phyloP scores from a whole-genome alignment of 2,113 vertebrate species.

The Etia nguti region DNA sequence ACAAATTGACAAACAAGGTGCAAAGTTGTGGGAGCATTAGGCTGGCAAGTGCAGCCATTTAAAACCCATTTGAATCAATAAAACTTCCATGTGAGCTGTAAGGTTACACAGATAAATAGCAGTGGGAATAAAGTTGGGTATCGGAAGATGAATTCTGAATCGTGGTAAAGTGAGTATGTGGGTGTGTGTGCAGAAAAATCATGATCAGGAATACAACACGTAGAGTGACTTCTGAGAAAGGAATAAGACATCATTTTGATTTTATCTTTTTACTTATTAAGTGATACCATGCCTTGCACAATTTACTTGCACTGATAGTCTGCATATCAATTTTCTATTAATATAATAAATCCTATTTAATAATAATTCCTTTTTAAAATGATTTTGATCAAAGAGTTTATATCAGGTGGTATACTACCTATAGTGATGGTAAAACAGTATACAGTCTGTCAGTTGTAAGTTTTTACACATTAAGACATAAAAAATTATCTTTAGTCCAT shows the following conservation, averaged over 20 bases:
- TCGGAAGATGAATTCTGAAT: background rate
- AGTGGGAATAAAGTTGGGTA: background rate
- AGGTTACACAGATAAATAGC: background rate
- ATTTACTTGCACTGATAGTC: background rate
- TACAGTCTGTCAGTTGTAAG: background rate
- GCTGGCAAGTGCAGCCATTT: conserved; percentile 25
- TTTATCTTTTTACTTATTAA: background rate
- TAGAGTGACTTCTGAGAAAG: background rate
- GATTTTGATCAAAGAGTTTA: background rate
- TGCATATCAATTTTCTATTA: background rate
- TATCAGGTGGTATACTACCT: background rate
- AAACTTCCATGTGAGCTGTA: background rate
- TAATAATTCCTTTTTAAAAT: background rate
- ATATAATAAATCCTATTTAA: background rate
- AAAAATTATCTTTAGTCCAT: background rate
- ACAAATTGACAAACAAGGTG: conserved; percentile 1
- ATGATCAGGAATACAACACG: background rate
- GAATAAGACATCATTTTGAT: background rate
- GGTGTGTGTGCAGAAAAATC: background rate
- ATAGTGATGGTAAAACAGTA: background rate
- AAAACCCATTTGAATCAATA: conserved; percentile 24
- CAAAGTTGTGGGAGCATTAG: background rate
- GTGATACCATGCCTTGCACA: background rate
- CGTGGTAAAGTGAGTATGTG: background rate
- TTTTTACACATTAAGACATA: background rate